Evolutionary conservation across 2,888 invertebrate species (phyloP).

Genomic region (Ethmia dodecea): DNA sequence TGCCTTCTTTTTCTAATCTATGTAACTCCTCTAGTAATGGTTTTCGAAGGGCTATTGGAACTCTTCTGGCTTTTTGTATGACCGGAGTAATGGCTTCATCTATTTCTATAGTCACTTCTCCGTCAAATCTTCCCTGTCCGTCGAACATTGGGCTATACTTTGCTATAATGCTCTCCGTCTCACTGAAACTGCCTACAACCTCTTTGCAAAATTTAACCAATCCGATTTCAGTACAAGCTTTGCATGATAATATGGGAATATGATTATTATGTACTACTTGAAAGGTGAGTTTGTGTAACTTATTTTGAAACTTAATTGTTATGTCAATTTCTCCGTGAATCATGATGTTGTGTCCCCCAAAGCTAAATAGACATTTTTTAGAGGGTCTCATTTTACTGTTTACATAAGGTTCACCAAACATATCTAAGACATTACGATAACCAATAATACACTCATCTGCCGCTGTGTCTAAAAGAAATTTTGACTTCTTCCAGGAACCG

Average conservation of each 20-base stretch:
- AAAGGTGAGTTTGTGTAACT: slow-evolving; percentile 3
- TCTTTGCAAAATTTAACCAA: slow-evolving; percentile 6
- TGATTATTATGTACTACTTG: slow-evolving; percentile 5
- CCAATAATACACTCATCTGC: slow-evolving; percentile 6
- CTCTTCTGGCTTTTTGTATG: slow-evolving; percentile 9
- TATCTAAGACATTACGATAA: slow-evolving; percentile 1
- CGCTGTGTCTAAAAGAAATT: slow-evolving; percentile 4
- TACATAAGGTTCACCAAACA: slow-evolving; percentile 5
- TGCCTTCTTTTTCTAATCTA: slow-evolving; percentile 9
- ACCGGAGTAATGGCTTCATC: slow-evolving; percentile 5
- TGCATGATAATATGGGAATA: slow-evolving; percentile 8
- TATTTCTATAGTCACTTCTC: slow-evolving; percentile 6
- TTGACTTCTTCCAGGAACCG: not conserved
- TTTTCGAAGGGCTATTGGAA: slow-evolving; percentile 8
- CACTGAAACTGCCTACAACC: not conserved
- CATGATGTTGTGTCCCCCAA: slow-evolving; percentile 5
- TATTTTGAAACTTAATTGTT: not conserved
- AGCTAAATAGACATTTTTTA: slow-evolving; percentile 5
- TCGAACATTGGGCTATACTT: slow-evolving; percentile 10
- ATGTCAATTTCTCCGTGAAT: slow-evolving; percentile 6
- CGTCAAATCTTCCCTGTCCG: slow-evolving; percentile 9
- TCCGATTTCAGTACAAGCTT: slow-evolving; percentile 4
- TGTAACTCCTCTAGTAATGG: slow-evolving; percentile 10
- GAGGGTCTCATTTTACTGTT: slow-evolving; percentile 3
- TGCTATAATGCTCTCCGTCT: slow-evolving; percentile 1